A percentile compares a stretch with the other conserved stretches of the same genome.
Evolutionary conservation across 2,797 vertebrate genomes (phyloP).

Genomic region (Smutsia gigantea): DNA sequence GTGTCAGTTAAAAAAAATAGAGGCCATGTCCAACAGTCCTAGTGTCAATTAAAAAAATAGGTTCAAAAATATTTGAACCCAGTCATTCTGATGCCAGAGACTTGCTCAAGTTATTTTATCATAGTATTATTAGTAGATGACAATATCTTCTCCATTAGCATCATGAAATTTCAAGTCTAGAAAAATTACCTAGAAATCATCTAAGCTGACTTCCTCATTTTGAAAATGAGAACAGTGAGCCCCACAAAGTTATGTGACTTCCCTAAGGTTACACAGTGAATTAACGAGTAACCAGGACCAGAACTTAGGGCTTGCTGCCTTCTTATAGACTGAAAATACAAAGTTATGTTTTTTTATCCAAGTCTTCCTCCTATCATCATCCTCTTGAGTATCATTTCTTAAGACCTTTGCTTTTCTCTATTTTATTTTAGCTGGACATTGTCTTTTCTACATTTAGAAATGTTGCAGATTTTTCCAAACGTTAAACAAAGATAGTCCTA

Average conservation of each 20-base stretch:
- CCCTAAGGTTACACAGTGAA: neutral
- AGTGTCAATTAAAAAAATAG: neutral
- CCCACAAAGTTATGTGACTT: neutral
- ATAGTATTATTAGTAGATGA: neutral
- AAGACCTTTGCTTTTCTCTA: neutral
- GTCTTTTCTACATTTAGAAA: neutral
- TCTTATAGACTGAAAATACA: neutral
- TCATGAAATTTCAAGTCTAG: neutral
- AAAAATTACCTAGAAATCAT: conserved; percentile 3
- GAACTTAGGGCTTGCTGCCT: neutral
- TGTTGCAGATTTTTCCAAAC: neutral
- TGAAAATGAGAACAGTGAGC: neutral
- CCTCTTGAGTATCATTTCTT: neutral
- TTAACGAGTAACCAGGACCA: neutral
- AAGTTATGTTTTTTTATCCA: neutral
- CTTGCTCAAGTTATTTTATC: neutral
- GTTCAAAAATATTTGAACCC: neutral
- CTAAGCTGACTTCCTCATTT: neutral
- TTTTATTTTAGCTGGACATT: neutral
- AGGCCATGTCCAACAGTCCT: neutral
- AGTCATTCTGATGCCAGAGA: neutral
- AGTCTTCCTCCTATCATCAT: neutral
- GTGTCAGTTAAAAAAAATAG: neutral
- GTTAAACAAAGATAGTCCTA: neutral
- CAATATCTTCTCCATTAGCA: neutral